Percentiles rank a stretch among this genome's conserved stretches.
Evolutionary conservation across 2,797 vertebrate genomes (phyloP).

Genomic region (Trachurus trachurus): DNA sequence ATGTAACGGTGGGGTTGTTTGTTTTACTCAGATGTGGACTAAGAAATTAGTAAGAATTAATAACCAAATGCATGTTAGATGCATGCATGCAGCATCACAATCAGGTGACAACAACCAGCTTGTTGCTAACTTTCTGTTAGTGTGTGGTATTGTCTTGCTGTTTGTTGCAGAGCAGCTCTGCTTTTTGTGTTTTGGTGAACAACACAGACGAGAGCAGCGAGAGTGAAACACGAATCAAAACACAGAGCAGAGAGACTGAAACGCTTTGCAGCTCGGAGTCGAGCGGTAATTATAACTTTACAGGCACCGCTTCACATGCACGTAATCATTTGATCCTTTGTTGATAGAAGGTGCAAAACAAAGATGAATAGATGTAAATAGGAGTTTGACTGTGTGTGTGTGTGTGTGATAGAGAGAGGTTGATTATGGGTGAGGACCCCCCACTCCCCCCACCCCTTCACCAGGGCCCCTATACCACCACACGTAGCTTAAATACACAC

Average conservation of each 20-base stretch:
- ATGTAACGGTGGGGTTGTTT: not conserved
- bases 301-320: not conserved
- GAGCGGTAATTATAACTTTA: not conserved
- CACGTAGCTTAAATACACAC: constrained; percentile 14
- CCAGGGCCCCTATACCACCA: not conserved
- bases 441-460: not conserved
- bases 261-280: not conserved
- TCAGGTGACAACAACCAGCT: too few relatives aligned
- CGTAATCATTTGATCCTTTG: not conserved
- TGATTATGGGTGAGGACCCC: not conserved
- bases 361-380: not conserved
- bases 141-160: too few relatives aligned
- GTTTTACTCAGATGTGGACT: not conserved
- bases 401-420: not conserved
- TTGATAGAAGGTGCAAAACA: not conserved
- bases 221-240: not conserved
- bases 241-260: not conserved
- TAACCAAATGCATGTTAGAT: not conserved
- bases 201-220: not conserved
- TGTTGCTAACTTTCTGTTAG: too few relatives aligned
- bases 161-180: not conserved
- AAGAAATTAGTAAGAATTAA: not conserved
- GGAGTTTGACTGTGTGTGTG: not conserved
- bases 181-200: not conserved
- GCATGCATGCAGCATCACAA: too few relatives aligned